Base-by-base conservation (phyloP, 2,113 vertebrate species). In the Lamprologus ornatipinnis region DNA sequence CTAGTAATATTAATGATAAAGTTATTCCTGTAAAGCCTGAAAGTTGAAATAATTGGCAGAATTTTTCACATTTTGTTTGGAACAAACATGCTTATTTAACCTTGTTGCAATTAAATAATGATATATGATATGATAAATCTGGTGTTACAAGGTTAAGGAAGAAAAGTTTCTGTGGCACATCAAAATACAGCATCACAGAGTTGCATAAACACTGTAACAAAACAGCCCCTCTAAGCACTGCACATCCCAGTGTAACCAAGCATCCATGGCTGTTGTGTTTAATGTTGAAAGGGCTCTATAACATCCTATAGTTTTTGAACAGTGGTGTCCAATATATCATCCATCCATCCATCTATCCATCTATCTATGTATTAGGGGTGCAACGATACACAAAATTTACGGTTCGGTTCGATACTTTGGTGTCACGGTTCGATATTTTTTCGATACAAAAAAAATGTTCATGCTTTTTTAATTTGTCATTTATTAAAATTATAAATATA, bases 281-380 rank as follows among this genome's bases (percentile, higher is more conserved):
- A 57, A 26, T 57, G 54, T 57, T 57, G 21, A 57, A 26, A 57
- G 6, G 54, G 54, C 12, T 55, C 21, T 55, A 55, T 26, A 55
- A 26, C 54, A 26, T 55, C 12, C 11, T 26, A 55, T 12, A 54
- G 51, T 13, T 55, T 55, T 55, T 55, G 21, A 55, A 65, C 60
- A n/a, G 17, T n/a, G 17, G 17, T 65, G 60, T 65, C 17, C 31
- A 53, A 53, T 9, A 9, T 49, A 17, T 17, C 1, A 23, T 21
- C 2, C 2, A 12, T 12, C n/a, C 2, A 53, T 51, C 1, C 3
- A 19, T 51, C 7, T 1, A 49, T 60, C 4, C 5, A 19, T 51
- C 7, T 1, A 49, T 60, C 4, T 9, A 19, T 47, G 0, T 12
- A 12, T 40, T 7, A 33, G 31, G 31, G 31, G 1, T 33, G 31